A percentile compares a stretch with the other conserved stretches of the same genome.
phyloP scores from a whole-genome alignment of 2,888 invertebrate genomes.

The Zootermopsis nevadensis region DNA sequence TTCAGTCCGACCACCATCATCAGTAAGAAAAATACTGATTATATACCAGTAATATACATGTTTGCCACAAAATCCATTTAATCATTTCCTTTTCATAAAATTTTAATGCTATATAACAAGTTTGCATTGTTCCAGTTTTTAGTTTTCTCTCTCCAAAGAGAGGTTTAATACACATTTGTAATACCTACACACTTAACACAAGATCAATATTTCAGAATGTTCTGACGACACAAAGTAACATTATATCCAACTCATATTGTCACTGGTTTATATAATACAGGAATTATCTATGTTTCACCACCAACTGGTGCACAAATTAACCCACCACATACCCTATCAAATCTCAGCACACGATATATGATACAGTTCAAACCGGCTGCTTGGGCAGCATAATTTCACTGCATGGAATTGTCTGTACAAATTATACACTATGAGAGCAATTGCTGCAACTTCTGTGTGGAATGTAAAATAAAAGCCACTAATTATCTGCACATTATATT shows the following conservation, averaged over 20 bases:
- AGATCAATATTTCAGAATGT: slow-evolving; percentile 19
- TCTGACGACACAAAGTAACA: slow-evolving; percentile 30
- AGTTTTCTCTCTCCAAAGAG: not conserved
- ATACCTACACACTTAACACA: slow-evolving; percentile 35
- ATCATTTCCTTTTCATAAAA: not conserved
- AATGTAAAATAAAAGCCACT: too few relatives aligned
- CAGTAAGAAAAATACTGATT: slow-evolving; percentile 17
- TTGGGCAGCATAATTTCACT: not conserved
- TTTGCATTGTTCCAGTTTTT: not conserved
- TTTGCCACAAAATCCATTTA: not conserved
- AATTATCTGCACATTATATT: too few relatives aligned
- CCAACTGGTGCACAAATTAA: not conserved
- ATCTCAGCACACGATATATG: slow-evolving; percentile 15
- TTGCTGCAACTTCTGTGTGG: too few relatives aligned
- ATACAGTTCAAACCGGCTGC: not conserved
- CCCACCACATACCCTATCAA: not conserved
- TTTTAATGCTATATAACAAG: not conserved
- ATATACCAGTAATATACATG: not conserved
- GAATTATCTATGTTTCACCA: not conserved
- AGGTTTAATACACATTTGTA: slow-evolving; percentile 3
- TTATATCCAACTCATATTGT: slow-evolving; percentile 49
- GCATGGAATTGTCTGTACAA: not conserved
- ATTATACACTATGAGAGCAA: too few relatives aligned
- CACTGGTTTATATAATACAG: slow-evolving; percentile 36
- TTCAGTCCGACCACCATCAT: slow-evolving; percentile 15